Evolutionary conservation across 2,113 vertebrate genomes (phyloP), one percentile per base, ranked within the genome.

Genomic region (Chaetops frenatus): DNA sequence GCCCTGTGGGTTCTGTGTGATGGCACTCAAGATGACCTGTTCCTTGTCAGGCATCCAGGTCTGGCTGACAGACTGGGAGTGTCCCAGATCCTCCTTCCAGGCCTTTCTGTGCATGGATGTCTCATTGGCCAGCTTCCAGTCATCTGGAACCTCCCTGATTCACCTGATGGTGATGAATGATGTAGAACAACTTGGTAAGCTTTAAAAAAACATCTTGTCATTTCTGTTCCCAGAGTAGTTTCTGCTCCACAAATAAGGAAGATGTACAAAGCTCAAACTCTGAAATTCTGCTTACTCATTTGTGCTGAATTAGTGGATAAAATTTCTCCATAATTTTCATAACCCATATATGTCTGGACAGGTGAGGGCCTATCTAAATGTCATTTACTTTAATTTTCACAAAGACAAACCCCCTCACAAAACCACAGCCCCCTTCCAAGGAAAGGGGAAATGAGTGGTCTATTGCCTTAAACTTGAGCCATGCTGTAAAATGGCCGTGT

Each of bases 171-270:
- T 23, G 27, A 60, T 28, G 60, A 69, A 53, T 28, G 8, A 45
- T n/a, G 28, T 38, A n/a, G 23, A 69, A 3, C 10, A 15, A 7
- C 23, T 45, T 36, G 15, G 10, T 23, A 10, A 51, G 15, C 29
- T 77, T 25, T 14, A 19, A 60, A 72, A 62, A 40, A 38, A 3
- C 1, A 0, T 4, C 11, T 53, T 4, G 2, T 15, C 0, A 24
- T 77, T 57, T 56, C 22, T 81, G 10, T 84, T 89, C 47, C 31
- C 13, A 23, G 8, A 44, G 35, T 12, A 79, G 35, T 42, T 69
- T 78, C 28, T 80, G 18, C 18, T 81, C 35, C 31, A 38, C 22
- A 60, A 67, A 50, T 56, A 45, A 89, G 67, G 7, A 15, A 69
- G 21, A 31, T 2, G 1, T 35, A 17, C 29, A 70, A 91, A 76